Conservation (phyloP, 2,888 invertebrate species). For the Lasioglossum villosulum region DNA sequence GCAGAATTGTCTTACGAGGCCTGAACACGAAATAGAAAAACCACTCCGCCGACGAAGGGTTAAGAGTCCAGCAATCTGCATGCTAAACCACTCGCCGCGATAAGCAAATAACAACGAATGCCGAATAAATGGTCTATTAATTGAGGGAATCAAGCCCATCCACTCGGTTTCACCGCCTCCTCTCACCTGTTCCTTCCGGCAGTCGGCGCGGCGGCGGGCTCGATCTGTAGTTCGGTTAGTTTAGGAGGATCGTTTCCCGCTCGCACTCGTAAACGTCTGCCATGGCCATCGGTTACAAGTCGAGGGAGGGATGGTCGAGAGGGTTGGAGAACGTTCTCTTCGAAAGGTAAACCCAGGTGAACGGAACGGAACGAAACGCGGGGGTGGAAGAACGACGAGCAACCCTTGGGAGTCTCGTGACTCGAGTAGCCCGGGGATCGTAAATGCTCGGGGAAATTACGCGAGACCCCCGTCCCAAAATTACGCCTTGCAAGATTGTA, state of each 20-base stretch:
- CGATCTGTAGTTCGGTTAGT: slow-evolving; percentile 35
- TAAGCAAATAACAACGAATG: neutral
- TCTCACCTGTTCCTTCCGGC: slow-evolving; percentile 6
- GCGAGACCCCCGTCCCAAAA: slow-evolving; percentile 67
- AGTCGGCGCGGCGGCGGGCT: neutral
- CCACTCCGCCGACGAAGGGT: neutral
- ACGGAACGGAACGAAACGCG: slow-evolving; percentile 6
- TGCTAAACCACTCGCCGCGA: neutral
- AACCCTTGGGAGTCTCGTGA: slow-evolving; percentile 61
- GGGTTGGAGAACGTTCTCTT: slow-evolving; percentile 11
- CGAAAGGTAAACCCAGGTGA: slow-evolving; percentile 60
- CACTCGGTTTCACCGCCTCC: neutral
- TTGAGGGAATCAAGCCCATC: neutral
- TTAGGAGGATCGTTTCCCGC: slow-evolving; percentile 59
- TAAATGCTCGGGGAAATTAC: slow-evolving; percentile 73
- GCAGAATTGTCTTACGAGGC: neutral
- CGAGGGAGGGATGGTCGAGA: slow-evolving; percentile 21
- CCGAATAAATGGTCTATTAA: neutral
- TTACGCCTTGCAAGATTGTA: slow-evolving; percentile 75
- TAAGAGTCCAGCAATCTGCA: neutral
- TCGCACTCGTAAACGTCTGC: slow-evolving; percentile 66
- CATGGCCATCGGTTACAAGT: slow-evolving; percentile 53
- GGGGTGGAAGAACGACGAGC: slow-evolving; percentile 48
- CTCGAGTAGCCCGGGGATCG: slow-evolving; percentile 59
- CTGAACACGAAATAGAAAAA: neutral